These are phyloP conservation scores for Notoglanidium macrostoma DNA, from an alignment of 2,797 vertebrate genomes.

Conservation along the genomic window DNA sequence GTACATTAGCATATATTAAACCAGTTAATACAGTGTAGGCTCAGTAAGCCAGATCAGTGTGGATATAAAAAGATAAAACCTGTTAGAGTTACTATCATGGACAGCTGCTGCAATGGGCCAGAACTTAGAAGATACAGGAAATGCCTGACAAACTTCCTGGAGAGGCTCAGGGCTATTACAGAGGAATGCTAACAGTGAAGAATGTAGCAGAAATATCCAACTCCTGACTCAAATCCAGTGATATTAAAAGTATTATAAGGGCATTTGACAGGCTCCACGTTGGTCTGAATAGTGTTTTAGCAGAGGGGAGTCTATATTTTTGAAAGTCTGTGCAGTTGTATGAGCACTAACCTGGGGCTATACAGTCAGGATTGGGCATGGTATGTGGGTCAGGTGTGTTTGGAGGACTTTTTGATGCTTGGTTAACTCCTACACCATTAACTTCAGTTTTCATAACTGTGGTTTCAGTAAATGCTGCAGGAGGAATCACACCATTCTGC, in stretches of 20 bases:
- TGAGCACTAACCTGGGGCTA: conserved; percentile 85
- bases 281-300: not conserved
- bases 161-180: conserved; percentile 45
- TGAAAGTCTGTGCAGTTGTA: conserved; percentile 10
- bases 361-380: conserved; percentile 80
- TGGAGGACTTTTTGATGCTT: conserved; percentile 72
- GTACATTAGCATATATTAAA: not conserved
- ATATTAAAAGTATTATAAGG: not conserved
- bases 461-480: conserved; percentile 66
- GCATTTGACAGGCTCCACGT: not conserved
- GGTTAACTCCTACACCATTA: conserved; percentile 64
- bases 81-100: conserved; percentile 65
- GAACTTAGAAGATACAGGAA: conserved; percentile 67
- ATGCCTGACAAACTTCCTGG: conserved; percentile 59
- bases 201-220: not conserved
- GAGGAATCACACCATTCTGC: conserved; percentile 62
- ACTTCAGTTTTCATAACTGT: conserved; percentile 64
- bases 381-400: conserved; percentile 74
- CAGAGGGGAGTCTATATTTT: not conserved
- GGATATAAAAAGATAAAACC: conserved; percentile 58
- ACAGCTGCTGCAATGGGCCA: conserved; percentile 40
- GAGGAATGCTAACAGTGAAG: conserved; percentile 41
- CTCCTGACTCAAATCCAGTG: not conserved
- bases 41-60: conserved; percentile 54
- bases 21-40: conserved; percentile 47